Evolutionary conservation across 2,888 invertebrate species (phyloP).

Genomic region (Apoda limacodes): DNA sequence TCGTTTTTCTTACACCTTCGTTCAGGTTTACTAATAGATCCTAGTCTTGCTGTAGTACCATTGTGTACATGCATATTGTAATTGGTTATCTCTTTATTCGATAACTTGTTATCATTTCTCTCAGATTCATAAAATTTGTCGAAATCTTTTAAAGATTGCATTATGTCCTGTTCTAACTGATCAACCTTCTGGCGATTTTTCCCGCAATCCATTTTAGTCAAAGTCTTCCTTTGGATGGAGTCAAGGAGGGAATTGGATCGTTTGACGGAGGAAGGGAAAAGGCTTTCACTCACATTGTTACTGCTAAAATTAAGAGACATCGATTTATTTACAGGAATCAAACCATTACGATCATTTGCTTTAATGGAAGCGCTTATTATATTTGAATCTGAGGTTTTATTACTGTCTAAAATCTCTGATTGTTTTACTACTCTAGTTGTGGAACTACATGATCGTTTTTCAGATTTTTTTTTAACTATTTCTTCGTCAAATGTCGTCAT

Average conservation of each 20-base stretch:
- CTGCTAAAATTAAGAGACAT: conserved; percentile 70
- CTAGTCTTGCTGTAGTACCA: conserved; percentile 31
- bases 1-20: conserved; percentile 40
- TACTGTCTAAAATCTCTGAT: conserved; percentile 42
- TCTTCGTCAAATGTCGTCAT: conserved; percentile 77
- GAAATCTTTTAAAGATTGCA: conserved; percentile 63
- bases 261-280: conserved; percentile 66
- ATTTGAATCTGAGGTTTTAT: conserved; percentile 40
- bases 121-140: conserved; percentile 59
- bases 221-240: conserved; percentile 57
- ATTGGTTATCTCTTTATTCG: conserved; percentile 33
- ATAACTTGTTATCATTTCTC: conserved; percentile 35
- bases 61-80: conserved; percentile 29
- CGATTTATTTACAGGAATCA: conserved; percentile 61
- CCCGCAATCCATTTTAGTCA: conserved; percentile 37
- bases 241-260: conserved; percentile 69
- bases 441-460: conserved; percentile 59
- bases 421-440: conserved; percentile 58
- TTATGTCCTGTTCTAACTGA: conserved; percentile 58
- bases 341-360: conserved; percentile 35
- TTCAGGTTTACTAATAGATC: too few relatives aligned
- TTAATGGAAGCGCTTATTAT: conserved; percentile 47
- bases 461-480: conserved; percentile 50
- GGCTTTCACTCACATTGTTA: conserved; percentile 59
- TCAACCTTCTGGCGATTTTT: conserved; percentile 57